These are phyloP conservation scores for Trichonephila clavipes DNA, from an alignment of 1,140 invertebrate genomes.

Conservation along the genomic window DNA sequence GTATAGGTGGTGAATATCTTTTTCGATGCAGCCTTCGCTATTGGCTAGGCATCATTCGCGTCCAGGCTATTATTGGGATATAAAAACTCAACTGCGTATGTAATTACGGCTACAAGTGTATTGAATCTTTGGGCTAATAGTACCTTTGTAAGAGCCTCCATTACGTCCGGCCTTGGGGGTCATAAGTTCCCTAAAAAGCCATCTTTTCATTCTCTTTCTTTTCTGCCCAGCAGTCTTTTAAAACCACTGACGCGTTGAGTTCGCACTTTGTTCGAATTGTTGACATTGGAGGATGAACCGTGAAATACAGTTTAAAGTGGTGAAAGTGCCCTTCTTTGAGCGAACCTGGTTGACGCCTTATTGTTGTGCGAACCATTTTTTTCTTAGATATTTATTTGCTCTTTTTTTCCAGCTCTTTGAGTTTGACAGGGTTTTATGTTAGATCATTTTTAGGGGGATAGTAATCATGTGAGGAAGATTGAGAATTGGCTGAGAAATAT, in stretches of 20 bases:
- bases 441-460: not conserved
- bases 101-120: conserved; percentile 67
- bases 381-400: not conserved
- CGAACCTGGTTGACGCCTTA: conserved; percentile 20
- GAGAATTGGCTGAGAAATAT: not conserved
- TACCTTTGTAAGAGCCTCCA: conserved; percentile 66
- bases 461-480: not conserved
- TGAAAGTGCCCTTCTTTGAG: conserved; percentile 11
- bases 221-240: conserved; percentile 50
- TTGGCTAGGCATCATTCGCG: conserved; percentile 28
- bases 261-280: conserved; percentile 70
- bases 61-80: conserved; percentile 67
- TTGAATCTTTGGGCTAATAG: conserved; percentile 71
- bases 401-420: conserved; percentile 15
- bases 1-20: conserved; percentile 20
- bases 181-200: conserved; percentile 48
- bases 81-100: conserved; percentile 61
- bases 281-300: conserved; percentile 65
- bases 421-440: conserved; percentile 23
- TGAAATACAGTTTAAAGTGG: conserved; percentile 55
- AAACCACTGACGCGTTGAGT: conserved; percentile 55
- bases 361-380: not conserved
- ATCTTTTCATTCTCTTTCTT: conserved; percentile 33
- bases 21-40: conserved; percentile 9
- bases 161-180: conserved; percentile 61